Percentiles rank a stretch among this genome's conserved stretches.
phyloP scores from a whole-genome alignment of 2,888 invertebrate species.

The Cacoxenus indagator region DNA sequence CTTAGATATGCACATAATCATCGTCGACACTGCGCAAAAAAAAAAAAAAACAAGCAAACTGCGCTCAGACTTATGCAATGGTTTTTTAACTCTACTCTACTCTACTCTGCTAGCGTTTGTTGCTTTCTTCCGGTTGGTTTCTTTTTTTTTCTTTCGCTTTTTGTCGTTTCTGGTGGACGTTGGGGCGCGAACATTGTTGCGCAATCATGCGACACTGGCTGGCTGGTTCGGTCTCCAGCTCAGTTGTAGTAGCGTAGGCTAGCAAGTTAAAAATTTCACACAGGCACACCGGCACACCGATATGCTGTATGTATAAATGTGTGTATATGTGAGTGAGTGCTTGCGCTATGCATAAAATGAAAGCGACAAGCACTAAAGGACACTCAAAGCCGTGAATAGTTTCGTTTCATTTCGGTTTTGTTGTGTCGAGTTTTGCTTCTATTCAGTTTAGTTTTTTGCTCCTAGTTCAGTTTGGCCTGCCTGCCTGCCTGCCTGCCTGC shows the following conservation, averaged over 20 bases:
- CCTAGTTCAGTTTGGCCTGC: too few relatives aligned
- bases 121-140: neutral
- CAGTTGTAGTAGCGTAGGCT: neutral
- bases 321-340: neutral
- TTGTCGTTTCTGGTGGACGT: neutral
- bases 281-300: neutral
- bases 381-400: neutral
- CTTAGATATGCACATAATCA: too few relatives aligned
- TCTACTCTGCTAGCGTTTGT: neutral
- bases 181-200: neutral
- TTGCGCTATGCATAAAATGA: neutral
- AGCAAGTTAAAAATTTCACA: neutral
- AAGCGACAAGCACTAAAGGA: neutral
- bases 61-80: constrained; percentile 18
- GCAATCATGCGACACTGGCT: constrained; percentile 17
- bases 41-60: neutral
- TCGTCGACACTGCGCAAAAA: neutral
- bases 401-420: neutral
- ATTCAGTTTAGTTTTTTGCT: too few relatives aligned
- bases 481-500: too few relatives aligned
- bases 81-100: neutral
- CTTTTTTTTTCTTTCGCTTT: neutral
- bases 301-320: neutral
- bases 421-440: neutral
- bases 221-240: too few relatives aligned